Conservation (phyloP, 2,113 vertebrate genomes). For the Desmodus rotundus region DNA sequence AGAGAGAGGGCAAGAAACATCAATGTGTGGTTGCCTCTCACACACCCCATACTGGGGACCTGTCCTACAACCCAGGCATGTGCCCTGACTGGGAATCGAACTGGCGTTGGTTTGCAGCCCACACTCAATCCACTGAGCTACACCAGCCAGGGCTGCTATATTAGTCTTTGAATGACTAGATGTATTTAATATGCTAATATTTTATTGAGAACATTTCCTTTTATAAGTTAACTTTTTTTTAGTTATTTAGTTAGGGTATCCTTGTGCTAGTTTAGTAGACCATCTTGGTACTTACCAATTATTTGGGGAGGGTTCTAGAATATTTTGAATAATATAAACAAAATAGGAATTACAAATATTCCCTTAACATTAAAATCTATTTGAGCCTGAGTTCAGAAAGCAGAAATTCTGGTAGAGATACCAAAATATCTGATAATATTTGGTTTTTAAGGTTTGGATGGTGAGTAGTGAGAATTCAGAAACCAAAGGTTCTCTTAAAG, state of each 20-base stretch:
- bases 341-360: background rate
- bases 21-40: too few species aligned
- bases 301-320: background rate
- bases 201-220: background rate
- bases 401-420: background rate
- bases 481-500: background rate
- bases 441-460: background rate
- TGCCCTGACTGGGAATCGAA: too few species aligned
- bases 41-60: too few species aligned
- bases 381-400: background rate
- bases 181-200: background rate
- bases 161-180: background rate
- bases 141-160: background rate
- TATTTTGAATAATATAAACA: constrained; percentile 1
- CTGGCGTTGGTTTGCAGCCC: too few species aligned
- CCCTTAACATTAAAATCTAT: background rate
- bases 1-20: too few species aligned
- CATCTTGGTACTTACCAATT: background rate
- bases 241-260: background rate
- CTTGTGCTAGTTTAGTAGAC: background rate
- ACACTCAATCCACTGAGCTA: too few species aligned
- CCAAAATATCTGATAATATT: background rate
- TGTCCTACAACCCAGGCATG: too few species aligned
- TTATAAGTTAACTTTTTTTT: background rate
- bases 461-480: background rate